Base-by-base conservation (phyloP, 1,140 invertebrate genomes). In the Orchestia grillus region DNA sequence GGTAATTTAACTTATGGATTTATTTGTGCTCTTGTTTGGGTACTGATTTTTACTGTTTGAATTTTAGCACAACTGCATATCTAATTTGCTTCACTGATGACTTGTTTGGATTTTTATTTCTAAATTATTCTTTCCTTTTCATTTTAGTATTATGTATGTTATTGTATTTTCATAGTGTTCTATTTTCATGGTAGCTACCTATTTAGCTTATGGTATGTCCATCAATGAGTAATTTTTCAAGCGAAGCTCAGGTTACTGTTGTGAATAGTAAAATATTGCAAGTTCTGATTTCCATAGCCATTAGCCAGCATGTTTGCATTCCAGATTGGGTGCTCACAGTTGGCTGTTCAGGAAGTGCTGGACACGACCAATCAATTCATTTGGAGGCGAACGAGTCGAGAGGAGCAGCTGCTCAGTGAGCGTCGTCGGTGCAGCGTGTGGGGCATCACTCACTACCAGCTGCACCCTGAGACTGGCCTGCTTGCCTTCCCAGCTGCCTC, bases 381-480 rank as follows among this genome's bases (percentile, higher is more conserved):
- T 0, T 97, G 96, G 96, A 47, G 96, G 94, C 95, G 95, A 92
- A 97, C 97, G 44, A 98, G 98, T 0, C 97, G 98, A 96, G 99
- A 99, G 97, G 99, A 99, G 97, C 99, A 99, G 97, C 97, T 99
- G 92, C 97, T 99, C 96, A 98, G 98, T 97, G 99, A 99, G 97
- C 98, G 99, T 95, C 99, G 99, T 97, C 97, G 99, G 96, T 98
- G 99, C 23, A 98, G 98, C 0, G 98, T 98, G 0, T 99, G 99
- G 98, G 99, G 99, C 42, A 99, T 99, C 94, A 99, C 99, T 3
- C 98, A 98, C 28, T 99, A 99, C 97, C 99, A 99, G 97, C 97
- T 99, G 90, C 98, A 99, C 97, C 98, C 98, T 43, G 98, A 98
- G 4, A 98, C 98, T 95, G 99, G 99, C 43, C 98, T 98, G 97